Percentiles rank a stretch among this genome's conserved stretches.
Conservation (phyloP, 1,140 invertebrate species). For the Drosophila lacertosa region DNA sequence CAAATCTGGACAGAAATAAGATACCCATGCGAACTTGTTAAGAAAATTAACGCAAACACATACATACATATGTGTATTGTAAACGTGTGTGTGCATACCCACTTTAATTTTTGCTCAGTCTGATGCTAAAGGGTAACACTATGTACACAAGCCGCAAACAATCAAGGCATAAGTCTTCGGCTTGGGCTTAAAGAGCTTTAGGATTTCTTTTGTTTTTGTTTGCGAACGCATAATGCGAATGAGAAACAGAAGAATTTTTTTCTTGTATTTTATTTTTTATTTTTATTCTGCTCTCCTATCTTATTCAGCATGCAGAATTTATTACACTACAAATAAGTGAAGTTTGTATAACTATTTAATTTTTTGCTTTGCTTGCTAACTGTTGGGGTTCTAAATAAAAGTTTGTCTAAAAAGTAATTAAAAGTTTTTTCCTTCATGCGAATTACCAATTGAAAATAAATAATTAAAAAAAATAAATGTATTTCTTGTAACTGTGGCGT, state of each 20-base stretch:
- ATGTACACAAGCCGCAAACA: constrained; percentile 17
- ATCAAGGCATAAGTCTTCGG: constrained; percentile 20
- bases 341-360: no score
- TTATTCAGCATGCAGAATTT: not conserved
- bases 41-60: not conserved
- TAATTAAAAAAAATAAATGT: no score
- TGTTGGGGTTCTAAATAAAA: no score
- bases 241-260: constrained; percentile 5
- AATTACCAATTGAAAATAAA: no score
- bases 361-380: no score
- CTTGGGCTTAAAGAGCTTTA: constrained; percentile 16
- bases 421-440: no score
- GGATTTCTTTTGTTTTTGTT: constrained; percentile 34
- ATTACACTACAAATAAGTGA: not conserved
- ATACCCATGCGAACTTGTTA: not conserved
- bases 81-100: not conserved
- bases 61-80: not conserved
- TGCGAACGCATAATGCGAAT: constrained; percentile 14
- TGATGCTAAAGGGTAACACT: constrained; percentile 4
- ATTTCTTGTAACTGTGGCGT: no score
- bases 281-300: not conserved
- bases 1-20: not conserved
- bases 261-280: not conserved
- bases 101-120: constrained; percentile 1
- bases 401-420: no score